A percentile compares a stretch with the other conserved stretches of the same genome.
Evolutionary conservation across 2,113 vertebrate genomes (phyloP).

Genomic region (Indicator indicator): DNA sequence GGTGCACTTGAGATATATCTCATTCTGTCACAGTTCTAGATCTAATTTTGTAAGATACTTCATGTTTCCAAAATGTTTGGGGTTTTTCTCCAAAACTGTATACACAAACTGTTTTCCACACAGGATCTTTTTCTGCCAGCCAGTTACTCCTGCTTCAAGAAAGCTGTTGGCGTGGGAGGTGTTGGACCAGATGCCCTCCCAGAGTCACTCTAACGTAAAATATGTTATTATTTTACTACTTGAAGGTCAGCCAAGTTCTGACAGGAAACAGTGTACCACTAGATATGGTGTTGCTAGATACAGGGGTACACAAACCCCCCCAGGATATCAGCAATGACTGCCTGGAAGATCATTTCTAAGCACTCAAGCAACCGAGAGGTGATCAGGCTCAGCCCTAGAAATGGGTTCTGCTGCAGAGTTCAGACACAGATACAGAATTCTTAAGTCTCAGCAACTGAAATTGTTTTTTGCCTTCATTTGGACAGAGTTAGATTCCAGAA

Average conservation of each 20-base stretch:
- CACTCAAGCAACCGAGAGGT: neutral
- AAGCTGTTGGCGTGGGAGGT: neutral
- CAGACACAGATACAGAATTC: neutral
- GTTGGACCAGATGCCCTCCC: neutral
- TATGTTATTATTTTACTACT: neutral
- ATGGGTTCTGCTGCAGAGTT: neutral
- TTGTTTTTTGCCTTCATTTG: neutral
- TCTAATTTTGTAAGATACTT: too few relatives aligned
- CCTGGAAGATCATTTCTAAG: neutral
- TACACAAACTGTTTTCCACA: neutral
- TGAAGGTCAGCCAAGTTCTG: neutral
- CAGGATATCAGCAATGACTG: neutral
- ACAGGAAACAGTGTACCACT: neutral
- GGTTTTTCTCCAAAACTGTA: neutral
- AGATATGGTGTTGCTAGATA: neutral
- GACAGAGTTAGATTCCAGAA: neutral
- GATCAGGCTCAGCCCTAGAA: neutral
- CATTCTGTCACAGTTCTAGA: too few relatives aligned
- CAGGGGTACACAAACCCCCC: accelerated
- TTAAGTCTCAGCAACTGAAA: neutral
- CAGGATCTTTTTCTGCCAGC: neutral
- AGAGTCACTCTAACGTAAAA: neutral
- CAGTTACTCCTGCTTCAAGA: neutral
- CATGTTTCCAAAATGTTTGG: neutral
- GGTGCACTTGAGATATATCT: too few relatives aligned